phyloP scores from a whole-genome alignment of 1,140 invertebrate genomes.

The Thaumetopoea pityocampa region DNA sequence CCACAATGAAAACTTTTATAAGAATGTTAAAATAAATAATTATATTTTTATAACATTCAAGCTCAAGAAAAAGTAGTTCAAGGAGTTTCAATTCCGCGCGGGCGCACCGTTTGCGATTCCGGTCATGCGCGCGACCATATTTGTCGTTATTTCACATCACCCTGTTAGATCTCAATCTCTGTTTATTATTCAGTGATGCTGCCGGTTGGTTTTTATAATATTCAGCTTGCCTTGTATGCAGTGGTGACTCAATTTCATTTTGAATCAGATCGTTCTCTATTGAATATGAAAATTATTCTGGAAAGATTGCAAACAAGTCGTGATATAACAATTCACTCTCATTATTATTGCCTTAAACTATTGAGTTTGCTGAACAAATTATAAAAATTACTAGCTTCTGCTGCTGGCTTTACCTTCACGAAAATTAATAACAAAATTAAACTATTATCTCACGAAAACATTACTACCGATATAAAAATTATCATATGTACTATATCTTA shows the following conservation, averaged over 20 bases:
- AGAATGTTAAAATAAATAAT: too few relatives aligned
- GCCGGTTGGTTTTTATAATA: slow-evolving; percentile 35
- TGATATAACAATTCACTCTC: background rate
- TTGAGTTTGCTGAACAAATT: slow-evolving; percentile 19
- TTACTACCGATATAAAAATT: too few relatives aligned
- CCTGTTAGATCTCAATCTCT: slow-evolving; percentile 66
- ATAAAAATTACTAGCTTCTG: too few relatives aligned
- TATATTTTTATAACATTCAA: too few relatives aligned
- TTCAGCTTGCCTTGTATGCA: slow-evolving; percentile 24
- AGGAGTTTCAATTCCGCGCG: slow-evolving; percentile 27
- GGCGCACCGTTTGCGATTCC: slow-evolving; percentile 51
- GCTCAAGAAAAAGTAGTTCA: slow-evolving; percentile 30
- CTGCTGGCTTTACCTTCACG: too few relatives aligned
- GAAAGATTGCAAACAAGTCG: background rate
- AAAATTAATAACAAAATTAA: too few relatives aligned
- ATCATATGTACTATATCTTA: too few relatives aligned
- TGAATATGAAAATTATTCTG: slow-evolving; percentile 8
- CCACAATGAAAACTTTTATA: too few relatives aligned
- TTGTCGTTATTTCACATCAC: slow-evolving; percentile 68
- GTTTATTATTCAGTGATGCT: slow-evolving; percentile 56
- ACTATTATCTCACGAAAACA: too few relatives aligned
- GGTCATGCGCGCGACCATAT: slow-evolving; percentile 54
- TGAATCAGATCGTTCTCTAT: slow-evolving; percentile 4
- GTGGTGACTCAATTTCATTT: slow-evolving; percentile 9
- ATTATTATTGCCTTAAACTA: slow-evolving; percentile 8